Percentiles rank a stretch among this genome's conserved stretches.
Evolutionary conservation across 2,113 vertebrate genomes (phyloP).

Genomic region (Gallinago undulata): DNA sequence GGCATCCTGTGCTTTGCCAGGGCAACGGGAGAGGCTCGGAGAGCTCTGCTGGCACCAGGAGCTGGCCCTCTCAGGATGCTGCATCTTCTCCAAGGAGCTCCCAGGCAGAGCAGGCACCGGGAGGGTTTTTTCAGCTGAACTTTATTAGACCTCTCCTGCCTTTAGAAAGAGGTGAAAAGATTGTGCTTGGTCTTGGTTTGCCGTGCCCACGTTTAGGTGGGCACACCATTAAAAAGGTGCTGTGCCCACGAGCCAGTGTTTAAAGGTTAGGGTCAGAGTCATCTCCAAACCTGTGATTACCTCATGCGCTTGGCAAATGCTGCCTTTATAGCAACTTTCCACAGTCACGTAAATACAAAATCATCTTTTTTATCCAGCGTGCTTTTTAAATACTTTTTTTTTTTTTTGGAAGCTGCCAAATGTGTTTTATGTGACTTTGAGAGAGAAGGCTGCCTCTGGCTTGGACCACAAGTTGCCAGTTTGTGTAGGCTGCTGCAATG

Average conservation of each 20-base stretch:
- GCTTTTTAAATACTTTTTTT: neutral
- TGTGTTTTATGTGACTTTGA: constrained; percentile 4
- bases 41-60: constrained; percentile 4
- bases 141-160: constrained; percentile 1
- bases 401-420: neutral
- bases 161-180: neutral
- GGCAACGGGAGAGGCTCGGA: neutral
- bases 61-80: neutral
- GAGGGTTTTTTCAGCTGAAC: neutral
- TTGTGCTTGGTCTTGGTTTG: neutral
- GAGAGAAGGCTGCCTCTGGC: constrained; percentile 21
- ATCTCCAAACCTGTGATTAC: constrained; percentile 35
- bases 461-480: neutral
- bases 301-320: constrained; percentile 33
- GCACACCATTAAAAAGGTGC: constrained; percentile 1
- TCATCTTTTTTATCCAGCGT: neutral
- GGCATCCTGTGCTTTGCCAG: constrained; percentile 55
- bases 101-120: neutral
- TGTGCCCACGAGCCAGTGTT: neutral
- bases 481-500: constrained; percentile 6
- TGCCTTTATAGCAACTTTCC: constrained; percentile 48
- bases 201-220: neutral
- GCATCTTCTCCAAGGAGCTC: neutral
- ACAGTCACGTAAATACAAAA: constrained; percentile 34
- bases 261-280: constrained; percentile 42